Conservation (phyloP, 1,140 invertebrate species). For the Drosophila ficusphila region DNA sequence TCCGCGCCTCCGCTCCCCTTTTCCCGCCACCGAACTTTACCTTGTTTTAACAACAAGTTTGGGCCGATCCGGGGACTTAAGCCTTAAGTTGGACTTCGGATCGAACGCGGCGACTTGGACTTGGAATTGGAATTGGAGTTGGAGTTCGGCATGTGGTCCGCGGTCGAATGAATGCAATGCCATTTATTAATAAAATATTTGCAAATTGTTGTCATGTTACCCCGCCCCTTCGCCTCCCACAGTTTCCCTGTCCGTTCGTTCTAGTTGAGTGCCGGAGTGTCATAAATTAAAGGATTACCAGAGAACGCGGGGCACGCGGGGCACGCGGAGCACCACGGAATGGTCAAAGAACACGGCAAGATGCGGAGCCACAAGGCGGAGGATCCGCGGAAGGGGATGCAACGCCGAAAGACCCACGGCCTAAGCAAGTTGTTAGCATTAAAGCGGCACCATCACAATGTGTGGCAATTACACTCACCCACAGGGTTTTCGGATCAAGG, state of each 20-base stretch:
- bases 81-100: slow-evolving; percentile 31
- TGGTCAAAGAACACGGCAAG: slow-evolving; percentile 22
- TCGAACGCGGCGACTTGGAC: slow-evolving; percentile 8
- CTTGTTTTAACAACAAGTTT: slow-evolving; percentile 51
- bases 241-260: slow-evolving; percentile 33
- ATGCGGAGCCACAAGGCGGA: background rate
- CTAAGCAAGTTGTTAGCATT: slow-evolving; percentile 81
- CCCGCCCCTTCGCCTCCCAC: slow-evolving; percentile 8
- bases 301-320: background rate
- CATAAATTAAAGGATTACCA: slow-evolving; percentile 47
- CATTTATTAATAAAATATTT: slow-evolving; percentile 83
- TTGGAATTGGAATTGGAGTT: slow-evolving; percentile 10
- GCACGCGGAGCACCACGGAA: background rate
- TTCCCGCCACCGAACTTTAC: background rate
- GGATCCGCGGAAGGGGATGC: background rate
- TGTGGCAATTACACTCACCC: slow-evolving; percentile 73
- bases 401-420: slow-evolving; percentile 8
- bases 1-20: background rate
- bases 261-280: slow-evolving; percentile 57
- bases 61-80: slow-evolving; percentile 20
- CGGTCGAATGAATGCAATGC: slow-evolving; percentile 59
- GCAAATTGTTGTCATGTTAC: slow-evolving; percentile 80
- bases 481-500: slow-evolving; percentile 3
- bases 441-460: slow-evolving; percentile 64
- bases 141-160: slow-evolving; percentile 24